Base-by-base conservation (phyloP, 1,140 invertebrate species). In the Eciton burchellii region DNA sequence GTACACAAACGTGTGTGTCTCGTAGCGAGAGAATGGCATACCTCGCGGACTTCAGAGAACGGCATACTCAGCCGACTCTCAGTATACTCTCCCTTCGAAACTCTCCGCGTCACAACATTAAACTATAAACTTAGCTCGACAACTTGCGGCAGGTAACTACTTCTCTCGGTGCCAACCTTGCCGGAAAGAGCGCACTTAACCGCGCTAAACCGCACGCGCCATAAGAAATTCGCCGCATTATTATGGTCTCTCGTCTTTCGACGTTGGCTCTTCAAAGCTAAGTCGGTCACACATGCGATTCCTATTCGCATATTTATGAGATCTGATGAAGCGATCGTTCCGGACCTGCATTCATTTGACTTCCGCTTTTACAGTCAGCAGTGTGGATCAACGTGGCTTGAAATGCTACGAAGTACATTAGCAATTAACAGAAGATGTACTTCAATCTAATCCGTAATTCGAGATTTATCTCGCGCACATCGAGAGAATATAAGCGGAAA, bases 51-150 rank as follows among this genome's bases (percentile, higher is more conserved):
- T 73, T 73, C 73, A 70, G n/a, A n/a, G 77, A 71, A 60, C 56
- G 54, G 68, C 29, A 41, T 19, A 72, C 54, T 81, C 35, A 29
- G 26, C 21, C 68, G 54, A 49, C 56, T 63, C 68, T 72, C 57
- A 19, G 47, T 72, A 9, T 29, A 29, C 24, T 59, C 52, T 59
- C 54, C 21, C 24, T 35, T 26, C 41, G 19, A 60, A 73, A 60
- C 77, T 71, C 56, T 1, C 26, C 47, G 3, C 43, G 43, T 81
- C 68, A 35, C 77, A 47, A 59, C 41, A 66, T 81, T 72, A 11
- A 81, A 81, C 70, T 81, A 81, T 73, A 81, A 81, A 81, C 77
- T 81, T 81, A 73, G 26, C 77, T 45, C 35, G 21, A 16, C 49
- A 79, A 77, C 63, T 68, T 79, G 74, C 21, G 41, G 63, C 26